These are phyloP conservation scores for Cremastinae sp. DNA, from an alignment of 2,888 invertebrate species.

Conservation along the genomic window DNA sequence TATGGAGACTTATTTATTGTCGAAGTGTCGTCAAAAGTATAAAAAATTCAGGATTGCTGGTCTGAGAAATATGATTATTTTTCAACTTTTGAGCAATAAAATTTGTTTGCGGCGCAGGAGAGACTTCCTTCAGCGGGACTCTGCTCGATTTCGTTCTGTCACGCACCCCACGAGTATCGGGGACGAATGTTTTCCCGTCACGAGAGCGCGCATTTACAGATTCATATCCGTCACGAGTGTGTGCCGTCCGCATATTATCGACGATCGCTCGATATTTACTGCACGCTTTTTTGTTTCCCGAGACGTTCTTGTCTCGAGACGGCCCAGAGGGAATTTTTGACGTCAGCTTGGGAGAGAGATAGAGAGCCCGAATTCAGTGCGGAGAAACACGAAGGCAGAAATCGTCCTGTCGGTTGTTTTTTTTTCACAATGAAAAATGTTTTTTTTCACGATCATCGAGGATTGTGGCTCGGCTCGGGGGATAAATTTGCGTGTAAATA, in stretches of 20 bases:
- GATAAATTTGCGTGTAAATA: constrained; percentile 48
- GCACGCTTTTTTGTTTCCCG: constrained; percentile 4
- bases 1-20: no score
- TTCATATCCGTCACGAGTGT: constrained; percentile 15
- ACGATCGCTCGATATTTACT: neutral
- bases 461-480: constrained; percentile 23
- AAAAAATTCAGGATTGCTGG: neutral
- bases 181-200: constrained; percentile 43
- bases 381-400: constrained; percentile 20
- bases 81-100: constrained; percentile 5
- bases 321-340: neutral
- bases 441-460: constrained; percentile 22
- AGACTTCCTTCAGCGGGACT: constrained; percentile 13
- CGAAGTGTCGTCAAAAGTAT: no score
- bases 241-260: constrained; percentile 20
- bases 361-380: neutral
- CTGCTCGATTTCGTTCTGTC: constrained; percentile 32
- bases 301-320: constrained; percentile 18
- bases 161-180: constrained; percentile 50
- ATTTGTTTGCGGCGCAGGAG: neutral
- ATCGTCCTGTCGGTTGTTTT: constrained; percentile 16
- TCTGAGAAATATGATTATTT: neutral
- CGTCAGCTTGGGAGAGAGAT: constrained; percentile 12
- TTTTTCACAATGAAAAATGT: constrained; percentile 18
- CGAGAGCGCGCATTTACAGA: constrained; percentile 42